Evolutionary conservation across 2,797 vertebrate genomes (phyloP), one percentile per base, ranked within the genome.

Genomic region (Phoeniculus purpureus): DNA sequence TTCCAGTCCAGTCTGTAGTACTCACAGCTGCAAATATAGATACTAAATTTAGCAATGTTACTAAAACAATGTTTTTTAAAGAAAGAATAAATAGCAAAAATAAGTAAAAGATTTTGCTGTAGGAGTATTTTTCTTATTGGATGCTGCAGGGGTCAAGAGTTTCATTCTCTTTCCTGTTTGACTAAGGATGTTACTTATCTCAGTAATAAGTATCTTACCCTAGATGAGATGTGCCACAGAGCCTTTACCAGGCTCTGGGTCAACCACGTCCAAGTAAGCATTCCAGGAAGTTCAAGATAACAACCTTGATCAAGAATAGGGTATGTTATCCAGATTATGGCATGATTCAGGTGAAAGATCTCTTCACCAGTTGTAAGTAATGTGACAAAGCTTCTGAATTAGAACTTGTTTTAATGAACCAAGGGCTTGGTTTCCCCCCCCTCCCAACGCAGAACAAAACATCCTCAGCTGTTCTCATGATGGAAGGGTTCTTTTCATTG

Each of bases 21-120:
- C 58, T 84, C 43, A 85, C 97, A 98, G 31, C 97, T 98, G 62
- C 43, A 85, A 87, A 85, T 26, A 68, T 75, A 92, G 78, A 65
- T 19, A 55, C 0, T 60, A 7, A 3, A 29, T 54, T 85, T 40
- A 81, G 55, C 29, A 81, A 58, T 10, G 50, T 31, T 27, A 66
- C 64, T 85, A 43, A 43, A 43, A 43, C 14, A 43, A 43, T 13
- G 16, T 52, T 58, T 23, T 78, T 55, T 75, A 34, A n/a, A 61
- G 91, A 89, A 7, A 45, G 50, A 64, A 50, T 6, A 78, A 45
- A 51, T 45, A 86, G 12, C 12, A 62, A 62, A 86, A 70, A 86
- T 15, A 13, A 54, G 2, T 12, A 34, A 25, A 67, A 58, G 52
- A 55, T 23, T 90, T 70, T 58, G 20, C 50, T 59, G 5, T 52